Conservation (phyloP, 2,888 invertebrate genomes). For the Acanthosepion esculentum region DNA sequence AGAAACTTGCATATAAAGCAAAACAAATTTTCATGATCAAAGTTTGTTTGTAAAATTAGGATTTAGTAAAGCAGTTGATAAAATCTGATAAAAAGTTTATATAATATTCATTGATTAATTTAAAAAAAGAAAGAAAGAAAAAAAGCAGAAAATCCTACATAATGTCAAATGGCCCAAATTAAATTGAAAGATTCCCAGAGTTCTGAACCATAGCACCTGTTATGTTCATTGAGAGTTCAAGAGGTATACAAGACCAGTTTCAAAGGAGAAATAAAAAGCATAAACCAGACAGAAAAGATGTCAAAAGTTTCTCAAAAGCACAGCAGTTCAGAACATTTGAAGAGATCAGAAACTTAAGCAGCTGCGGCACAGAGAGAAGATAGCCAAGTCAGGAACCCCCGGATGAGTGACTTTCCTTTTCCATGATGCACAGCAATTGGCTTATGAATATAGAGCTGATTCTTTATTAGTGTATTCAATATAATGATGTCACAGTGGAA, state of each 20-base stretch:
- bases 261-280: background rate
- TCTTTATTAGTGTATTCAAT: constrained; percentile 2
- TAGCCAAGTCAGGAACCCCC: background rate
- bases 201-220: background rate
- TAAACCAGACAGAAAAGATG: background rate
- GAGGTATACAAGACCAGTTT: background rate
- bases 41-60: background rate
- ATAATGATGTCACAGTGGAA: background rate
- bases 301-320: background rate
- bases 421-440: background rate
- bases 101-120: too few relatives aligned
- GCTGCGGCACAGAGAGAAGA: background rate
- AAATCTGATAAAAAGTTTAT: background rate
- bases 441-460: constrained; percentile 21
- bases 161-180: background rate
- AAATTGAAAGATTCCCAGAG: background rate
- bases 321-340: background rate
- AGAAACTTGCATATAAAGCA: constrained; percentile 8
- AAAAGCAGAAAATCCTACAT: too few relatives aligned
- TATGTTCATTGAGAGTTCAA: background rate
- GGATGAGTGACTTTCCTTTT: background rate
- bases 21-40: background rate
- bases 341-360: background rate
- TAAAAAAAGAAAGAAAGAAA: too few relatives aligned
- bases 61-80: background rate